Evolutionary conservation across 2,888 invertebrate genomes (phyloP).

Genomic region (Standfussiana lucernea): DNA sequence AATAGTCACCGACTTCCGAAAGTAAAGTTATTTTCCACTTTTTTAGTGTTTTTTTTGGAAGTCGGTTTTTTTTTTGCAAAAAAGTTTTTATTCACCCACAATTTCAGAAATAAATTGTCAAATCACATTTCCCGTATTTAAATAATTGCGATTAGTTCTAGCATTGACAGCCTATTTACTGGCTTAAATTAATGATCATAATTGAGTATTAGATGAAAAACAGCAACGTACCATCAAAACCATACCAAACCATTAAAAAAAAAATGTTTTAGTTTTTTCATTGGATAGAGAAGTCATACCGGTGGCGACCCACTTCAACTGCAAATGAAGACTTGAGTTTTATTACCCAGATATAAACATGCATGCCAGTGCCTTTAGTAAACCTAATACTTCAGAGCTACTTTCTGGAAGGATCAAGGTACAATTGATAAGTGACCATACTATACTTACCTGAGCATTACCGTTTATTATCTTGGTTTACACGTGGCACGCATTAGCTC

Average conservation of each 20-base stretch:
- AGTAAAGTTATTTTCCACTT: too few species aligned
- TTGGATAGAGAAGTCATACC: not conserved
- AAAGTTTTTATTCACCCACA: too few species aligned
- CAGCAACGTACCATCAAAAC: not conserved
- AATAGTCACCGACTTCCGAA: too few species aligned
- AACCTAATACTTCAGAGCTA: not conserved
- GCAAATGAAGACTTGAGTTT: not conserved
- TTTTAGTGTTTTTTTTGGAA: too few species aligned
- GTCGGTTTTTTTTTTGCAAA: too few species aligned
- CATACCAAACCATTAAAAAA: too few species aligned
- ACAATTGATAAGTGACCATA: constrained; percentile 32
- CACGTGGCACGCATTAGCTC: constrained; percentile 41
- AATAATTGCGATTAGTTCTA: not conserved
- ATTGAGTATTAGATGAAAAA: not conserved
- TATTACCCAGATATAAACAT: not conserved
- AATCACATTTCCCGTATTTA: not conserved
- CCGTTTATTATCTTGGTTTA: constrained; percentile 21
- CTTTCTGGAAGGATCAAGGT: constrained; percentile 21
- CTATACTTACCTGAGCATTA: constrained; percentile 7
- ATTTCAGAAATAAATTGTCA: not conserved
- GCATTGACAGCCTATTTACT: not conserved
- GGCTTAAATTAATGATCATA: not conserved
- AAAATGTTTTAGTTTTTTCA: too few species aligned
- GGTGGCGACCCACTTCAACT: not conserved
- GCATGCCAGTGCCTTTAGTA: not conserved